A percentile compares a stretch with the other conserved stretches of the same genome.
Conservation (phyloP, 2,113 vertebrate genomes). For the Octodon degus region DNA sequence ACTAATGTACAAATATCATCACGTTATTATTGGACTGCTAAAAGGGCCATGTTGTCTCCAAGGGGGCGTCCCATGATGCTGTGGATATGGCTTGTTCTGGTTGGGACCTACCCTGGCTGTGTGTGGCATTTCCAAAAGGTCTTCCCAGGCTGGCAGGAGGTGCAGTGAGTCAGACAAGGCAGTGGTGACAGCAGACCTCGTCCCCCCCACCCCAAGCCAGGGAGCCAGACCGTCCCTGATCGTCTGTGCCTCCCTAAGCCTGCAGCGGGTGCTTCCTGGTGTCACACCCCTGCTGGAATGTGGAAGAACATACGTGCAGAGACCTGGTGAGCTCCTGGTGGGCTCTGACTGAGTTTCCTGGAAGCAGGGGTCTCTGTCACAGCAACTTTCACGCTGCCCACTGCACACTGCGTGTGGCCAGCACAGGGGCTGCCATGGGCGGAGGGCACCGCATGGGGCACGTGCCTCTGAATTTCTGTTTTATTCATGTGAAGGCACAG, state of each 20-base stretch:
- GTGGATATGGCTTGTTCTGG: background rate
- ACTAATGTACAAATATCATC: background rate
- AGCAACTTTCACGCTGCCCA: rapidly evolving
- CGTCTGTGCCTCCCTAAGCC: background rate
- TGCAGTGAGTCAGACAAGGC: rapidly evolving
- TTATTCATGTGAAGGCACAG: background rate
- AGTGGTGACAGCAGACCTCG: background rate
- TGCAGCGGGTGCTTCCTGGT: background rate
- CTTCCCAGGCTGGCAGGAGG: background rate
- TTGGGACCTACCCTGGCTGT: background rate
- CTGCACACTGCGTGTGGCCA: rapidly evolving
- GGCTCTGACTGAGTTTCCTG: background rate
- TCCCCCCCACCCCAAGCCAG: rapidly evolving
- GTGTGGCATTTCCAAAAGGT: background rate
- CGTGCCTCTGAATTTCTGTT: background rate
- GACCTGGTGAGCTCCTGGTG: rapidly evolving
- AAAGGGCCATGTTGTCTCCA: background rate
- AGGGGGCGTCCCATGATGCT: background rate
- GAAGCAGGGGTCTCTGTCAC: too few relatives aligned
- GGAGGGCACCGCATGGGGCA: background rate
- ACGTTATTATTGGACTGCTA: background rate
- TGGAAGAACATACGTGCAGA: background rate
- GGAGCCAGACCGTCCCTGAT: background rate
- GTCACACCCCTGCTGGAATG: background rate
- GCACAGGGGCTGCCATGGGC: rapidly evolving